phyloP scores from a whole-genome alignment of 2,113 vertebrate species.

The Hydrochoerus hydrochaeris region DNA sequence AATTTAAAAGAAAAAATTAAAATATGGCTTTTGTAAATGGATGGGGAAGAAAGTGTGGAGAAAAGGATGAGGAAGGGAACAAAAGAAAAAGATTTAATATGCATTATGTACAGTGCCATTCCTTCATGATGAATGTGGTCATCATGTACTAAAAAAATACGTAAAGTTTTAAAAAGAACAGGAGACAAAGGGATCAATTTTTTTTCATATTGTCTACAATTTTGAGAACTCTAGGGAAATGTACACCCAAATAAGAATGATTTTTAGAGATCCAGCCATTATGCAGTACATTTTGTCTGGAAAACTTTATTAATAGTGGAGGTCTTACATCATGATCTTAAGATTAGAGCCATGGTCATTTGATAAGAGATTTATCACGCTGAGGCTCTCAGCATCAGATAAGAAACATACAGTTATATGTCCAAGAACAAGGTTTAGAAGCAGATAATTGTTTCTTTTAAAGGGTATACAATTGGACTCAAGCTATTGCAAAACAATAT shows the following conservation, averaged over 20 bases:
- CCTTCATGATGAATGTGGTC: neutral
- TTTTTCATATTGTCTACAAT: neutral
- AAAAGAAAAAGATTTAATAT: neutral
- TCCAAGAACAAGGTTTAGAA: neutral
- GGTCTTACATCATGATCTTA: neutral
- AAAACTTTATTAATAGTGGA: neutral
- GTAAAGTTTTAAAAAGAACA: neutral
- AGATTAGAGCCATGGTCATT: neutral
- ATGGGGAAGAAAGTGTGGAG: neutral
- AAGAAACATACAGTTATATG: neutral
- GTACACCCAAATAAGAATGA: neutral
- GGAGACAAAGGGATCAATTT: neutral
- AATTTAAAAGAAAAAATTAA: neutral
- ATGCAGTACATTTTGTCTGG: neutral
- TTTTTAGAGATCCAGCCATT: neutral
- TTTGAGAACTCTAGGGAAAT: neutral
- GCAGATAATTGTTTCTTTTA: neutral
- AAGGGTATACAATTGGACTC: neutral
- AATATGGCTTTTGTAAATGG: neutral
- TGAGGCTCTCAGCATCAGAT: neutral
- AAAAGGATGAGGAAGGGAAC: accelerated
- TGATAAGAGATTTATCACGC: neutral
- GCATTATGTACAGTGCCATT: neutral
- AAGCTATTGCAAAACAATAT: neutral
- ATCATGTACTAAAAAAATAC: neutral